phyloP scores from a whole-genome alignment of 2,888 invertebrate species.

The Archips xylosteana region DNA sequence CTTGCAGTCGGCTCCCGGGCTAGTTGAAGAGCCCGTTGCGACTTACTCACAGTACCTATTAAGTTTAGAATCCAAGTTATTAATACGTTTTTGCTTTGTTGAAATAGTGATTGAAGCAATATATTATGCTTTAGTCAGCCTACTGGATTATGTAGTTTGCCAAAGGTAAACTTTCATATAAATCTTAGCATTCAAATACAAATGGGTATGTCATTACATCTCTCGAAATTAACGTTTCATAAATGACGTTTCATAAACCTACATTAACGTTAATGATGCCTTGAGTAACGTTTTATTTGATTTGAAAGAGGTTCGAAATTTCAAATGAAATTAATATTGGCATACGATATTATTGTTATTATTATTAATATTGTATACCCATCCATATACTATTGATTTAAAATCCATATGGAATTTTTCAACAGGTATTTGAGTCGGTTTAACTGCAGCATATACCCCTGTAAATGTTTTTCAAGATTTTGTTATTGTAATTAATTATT shows the following conservation, averaged over 20 bases:
- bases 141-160: background rate
- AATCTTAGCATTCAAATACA: conserved; percentile 3
- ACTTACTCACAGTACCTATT: no score
- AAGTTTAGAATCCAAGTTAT: no score
- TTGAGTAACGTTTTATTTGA: background rate
- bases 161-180: background rate
- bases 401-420: no score
- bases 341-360: no score
- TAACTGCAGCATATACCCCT: no score
- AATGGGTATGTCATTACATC: background rate
- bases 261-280: background rate
- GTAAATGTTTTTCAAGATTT: no score
- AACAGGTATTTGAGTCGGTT: no score
- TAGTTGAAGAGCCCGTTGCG: no score
- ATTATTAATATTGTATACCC: no score
- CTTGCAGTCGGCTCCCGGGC: no score
- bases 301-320: background rate
- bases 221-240: conserved; percentile 1
- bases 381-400: no score
- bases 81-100: background rate
- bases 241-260: conserved; percentile 1
- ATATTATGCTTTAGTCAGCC: background rate
- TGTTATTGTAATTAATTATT: no score
- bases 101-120: background rate
- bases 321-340: background rate